Evolutionary conservation across 2,113 vertebrate species (phyloP).

Genomic region (Lonchura striata): DNA sequence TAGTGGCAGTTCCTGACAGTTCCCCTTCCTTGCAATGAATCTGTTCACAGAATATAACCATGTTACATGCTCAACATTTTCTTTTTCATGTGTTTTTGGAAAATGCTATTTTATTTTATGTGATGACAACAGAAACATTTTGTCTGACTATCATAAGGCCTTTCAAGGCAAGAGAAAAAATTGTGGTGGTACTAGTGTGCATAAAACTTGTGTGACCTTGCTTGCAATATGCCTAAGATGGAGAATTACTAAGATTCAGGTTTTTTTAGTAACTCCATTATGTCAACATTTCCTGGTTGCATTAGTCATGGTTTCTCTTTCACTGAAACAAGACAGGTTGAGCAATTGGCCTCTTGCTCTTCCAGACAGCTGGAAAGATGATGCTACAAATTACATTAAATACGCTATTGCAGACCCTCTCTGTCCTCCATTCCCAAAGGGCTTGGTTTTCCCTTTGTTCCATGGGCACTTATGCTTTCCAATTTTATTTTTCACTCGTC

Average conservation of each 20-base stretch:
- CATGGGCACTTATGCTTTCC: not conserved
- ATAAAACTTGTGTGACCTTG: not conserved
- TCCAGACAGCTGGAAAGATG: not conserved
- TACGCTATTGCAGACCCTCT: not conserved
- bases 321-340: not conserved
- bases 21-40: not conserved
- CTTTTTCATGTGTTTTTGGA: not conserved
- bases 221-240: not conserved
- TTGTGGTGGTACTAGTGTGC: not conserved
- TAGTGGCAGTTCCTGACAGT: not conserved
- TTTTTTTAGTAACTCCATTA: not conserved
- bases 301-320: not conserved
- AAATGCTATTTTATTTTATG: not conserved
- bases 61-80: not conserved
- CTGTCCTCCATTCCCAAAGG: not conserved
- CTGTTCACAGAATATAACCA: not conserved
- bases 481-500: not conserved
- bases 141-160: not conserved
- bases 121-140: not conserved
- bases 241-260: not conserved
- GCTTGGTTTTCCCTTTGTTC: not conserved
- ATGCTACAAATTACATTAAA: not conserved
- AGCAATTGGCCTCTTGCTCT: not conserved
- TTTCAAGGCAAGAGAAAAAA: not conserved
- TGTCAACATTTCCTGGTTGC: constrained; percentile 31